These are phyloP conservation scores for Nebria ingens DNA, from an alignment of 1,140 invertebrate species.

Conservation along the genomic window DNA sequence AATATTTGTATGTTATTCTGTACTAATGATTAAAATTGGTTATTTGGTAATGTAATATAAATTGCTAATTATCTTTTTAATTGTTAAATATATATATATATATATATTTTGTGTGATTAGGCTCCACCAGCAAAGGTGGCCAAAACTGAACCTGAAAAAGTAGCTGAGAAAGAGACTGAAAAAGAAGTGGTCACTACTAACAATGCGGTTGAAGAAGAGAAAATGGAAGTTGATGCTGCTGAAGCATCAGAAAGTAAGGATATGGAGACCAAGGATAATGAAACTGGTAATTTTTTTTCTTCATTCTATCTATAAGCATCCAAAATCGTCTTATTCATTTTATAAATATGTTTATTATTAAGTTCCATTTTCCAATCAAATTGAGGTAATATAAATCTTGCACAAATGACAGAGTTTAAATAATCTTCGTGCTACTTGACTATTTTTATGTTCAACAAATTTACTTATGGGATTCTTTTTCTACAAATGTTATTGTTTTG, in stretches of 20 bases:
- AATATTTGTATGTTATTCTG: constrained; percentile 15
- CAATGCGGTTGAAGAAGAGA: not conserved
- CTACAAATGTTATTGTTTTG: too few species aligned
- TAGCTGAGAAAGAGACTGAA: constrained; percentile 11
- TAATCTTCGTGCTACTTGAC: too few species aligned
- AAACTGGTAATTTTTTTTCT: not conserved
- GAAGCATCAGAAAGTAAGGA: not conserved
- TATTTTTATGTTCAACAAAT: too few species aligned
- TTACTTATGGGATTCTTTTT: too few species aligned
- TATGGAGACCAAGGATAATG: not conserved
- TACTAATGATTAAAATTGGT: constrained; percentile 11
- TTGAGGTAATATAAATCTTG: too few species aligned
- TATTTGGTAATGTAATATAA: not conserved
- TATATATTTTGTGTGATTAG: too few species aligned
- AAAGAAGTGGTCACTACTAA: not conserved
- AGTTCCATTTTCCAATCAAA: not conserved
- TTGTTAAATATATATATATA: not conserved
- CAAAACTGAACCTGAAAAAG: constrained; percentile 20
- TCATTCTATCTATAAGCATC: too few species aligned
- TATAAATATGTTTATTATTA: not conserved
- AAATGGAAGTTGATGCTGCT: constrained; percentile 2
- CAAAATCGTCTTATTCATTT: too few species aligned
- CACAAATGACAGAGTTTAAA: too few species aligned
- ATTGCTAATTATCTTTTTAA: constrained; percentile 9
- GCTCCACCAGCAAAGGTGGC: constrained; percentile 25